phyloP scores from a whole-genome alignment of 53 echinoderm and acorn worm species.

The Apostichopus leukothele region DNA sequence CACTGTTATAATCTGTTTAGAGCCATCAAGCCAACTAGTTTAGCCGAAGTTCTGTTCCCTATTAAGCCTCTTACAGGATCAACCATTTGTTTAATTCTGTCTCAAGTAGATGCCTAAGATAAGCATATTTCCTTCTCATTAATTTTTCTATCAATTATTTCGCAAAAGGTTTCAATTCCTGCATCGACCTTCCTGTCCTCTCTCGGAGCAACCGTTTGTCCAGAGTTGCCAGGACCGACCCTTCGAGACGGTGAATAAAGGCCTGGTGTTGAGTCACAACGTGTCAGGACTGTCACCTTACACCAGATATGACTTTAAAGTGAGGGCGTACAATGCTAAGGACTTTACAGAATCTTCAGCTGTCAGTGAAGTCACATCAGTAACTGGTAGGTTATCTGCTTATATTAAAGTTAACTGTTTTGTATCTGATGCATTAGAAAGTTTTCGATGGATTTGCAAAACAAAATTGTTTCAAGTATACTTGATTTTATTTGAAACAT shows the following conservation, averaged over 20 bases:
- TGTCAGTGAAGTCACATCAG: slow-evolving; percentile 57
- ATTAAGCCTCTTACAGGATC: too few species aligned
- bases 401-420: neutral
- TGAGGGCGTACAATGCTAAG: slow-evolving; percentile 70
- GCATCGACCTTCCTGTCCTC: slow-evolving; percentile 71
- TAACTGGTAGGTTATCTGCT: slow-evolving; percentile 58
- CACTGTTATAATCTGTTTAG: too few species aligned
- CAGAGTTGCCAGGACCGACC: slow-evolving; percentile 61
- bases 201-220: slow-evolving; percentile 69
- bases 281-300: slow-evolving; percentile 81
- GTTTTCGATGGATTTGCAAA: too few species aligned
- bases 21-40: too few species aligned
- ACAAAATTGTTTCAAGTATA: too few species aligned
- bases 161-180: slow-evolving; percentile 72
- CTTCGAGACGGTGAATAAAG: slow-evolving; percentile 58
- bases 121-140: too few species aligned
- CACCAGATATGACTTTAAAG: slow-evolving; percentile 87
- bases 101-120: too few species aligned
- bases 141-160: slow-evolving; percentile 1
- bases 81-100: too few species aligned
- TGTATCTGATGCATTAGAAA: neutral
- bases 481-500: too few species aligned
- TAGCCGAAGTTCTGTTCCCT: too few species aligned
- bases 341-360: slow-evolving; percentile 65
- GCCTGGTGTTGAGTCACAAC: slow-evolving; percentile 67